Conservation (phyloP, 2,113 vertebrate species). For the Acrocephalus kingi region DNA sequence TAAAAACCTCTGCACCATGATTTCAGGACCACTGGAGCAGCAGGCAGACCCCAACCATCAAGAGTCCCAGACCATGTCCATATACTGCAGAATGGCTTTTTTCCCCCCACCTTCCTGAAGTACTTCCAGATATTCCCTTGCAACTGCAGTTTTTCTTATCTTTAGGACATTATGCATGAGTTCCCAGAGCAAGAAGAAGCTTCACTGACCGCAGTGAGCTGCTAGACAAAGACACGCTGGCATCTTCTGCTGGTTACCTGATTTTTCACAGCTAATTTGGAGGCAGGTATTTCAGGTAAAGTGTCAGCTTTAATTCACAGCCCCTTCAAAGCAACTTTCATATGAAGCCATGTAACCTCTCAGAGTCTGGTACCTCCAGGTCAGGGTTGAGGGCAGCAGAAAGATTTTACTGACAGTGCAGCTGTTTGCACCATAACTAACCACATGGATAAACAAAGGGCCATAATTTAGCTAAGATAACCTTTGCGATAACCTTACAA, state of each 20-base stretch:
- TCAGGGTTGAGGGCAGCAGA: slow-evolving; percentile 55
- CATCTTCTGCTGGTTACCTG: slow-evolving; percentile 13
- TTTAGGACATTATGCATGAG: neutral
- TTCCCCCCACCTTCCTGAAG: neutral
- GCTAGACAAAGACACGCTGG: neutral
- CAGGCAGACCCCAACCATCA: fast-evolving
- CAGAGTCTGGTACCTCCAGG: slow-evolving; percentile 34
- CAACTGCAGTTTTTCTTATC: neutral
- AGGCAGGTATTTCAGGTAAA: slow-evolving; percentile 57
- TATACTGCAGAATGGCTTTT: neutral
- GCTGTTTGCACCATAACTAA: slow-evolving; percentile 53
- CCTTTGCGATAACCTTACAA: slow-evolving; percentile 46
- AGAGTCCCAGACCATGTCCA: neutral
- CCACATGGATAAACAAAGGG: slow-evolving; percentile 61
- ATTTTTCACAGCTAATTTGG: slow-evolving; percentile 69
- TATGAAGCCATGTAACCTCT: neutral
- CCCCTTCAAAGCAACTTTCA: slow-evolving; percentile 35
- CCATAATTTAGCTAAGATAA: slow-evolving; percentile 67
- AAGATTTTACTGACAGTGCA: slow-evolving; percentile 60
- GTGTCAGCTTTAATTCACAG: slow-evolving; percentile 60
- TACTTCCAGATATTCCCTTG: neutral
- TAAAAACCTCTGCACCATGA: neutral
- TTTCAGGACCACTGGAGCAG: neutral
- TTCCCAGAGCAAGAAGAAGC: neutral
- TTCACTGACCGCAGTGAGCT: slow-evolving; percentile 18